A percentile compares a stretch with the other conserved stretches of the same genome.
These are phyloP conservation scores for Forpus xanthops DNA, from an alignment of 2,797 vertebrate species.

Conservation along the genomic window DNA sequence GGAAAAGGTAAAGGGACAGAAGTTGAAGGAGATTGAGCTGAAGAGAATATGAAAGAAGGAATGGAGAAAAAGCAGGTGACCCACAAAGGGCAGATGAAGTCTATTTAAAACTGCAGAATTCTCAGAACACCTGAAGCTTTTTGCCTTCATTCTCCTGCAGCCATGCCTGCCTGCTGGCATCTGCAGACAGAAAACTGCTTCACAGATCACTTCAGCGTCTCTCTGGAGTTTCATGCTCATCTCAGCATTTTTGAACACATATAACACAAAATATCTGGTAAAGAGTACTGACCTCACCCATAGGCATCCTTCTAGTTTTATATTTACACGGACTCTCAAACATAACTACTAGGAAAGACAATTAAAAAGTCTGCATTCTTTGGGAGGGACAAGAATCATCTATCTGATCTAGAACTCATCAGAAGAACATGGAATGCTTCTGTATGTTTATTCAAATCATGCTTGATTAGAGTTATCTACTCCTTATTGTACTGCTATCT, in stretches of 20 bases:
- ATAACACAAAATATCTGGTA: neutral
- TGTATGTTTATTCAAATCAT: neutral
- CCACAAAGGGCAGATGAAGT: neutral
- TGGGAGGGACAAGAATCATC: neutral
- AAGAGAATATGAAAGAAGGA: neutral
- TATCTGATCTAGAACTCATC: neutral
- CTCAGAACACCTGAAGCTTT: neutral
- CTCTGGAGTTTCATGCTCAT: neutral
- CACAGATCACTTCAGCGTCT: neutral
- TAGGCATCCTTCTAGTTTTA: neutral
- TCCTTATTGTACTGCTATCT: neutral
- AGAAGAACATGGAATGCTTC: neutral
- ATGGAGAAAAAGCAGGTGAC: neutral
- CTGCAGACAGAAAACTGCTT: neutral
- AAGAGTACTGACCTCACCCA: neutral
- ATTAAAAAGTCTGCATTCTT: neutral
- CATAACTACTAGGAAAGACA: neutral
- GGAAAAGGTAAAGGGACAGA: neutral
- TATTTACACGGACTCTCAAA: neutral
- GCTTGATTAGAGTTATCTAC: neutral
- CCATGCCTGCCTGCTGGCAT: neutral
- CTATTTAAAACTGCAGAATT: neutral
- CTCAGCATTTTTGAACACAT: neutral
- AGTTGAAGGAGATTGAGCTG: neutral
- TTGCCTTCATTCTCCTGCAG: neutral